A percentile compares a stretch with the other conserved stretches of the same genome.
These are phyloP conservation scores for Platysternon megacephalum DNA, from an alignment of 2,113 vertebrate genomes.

Conservation along the genomic window DNA sequence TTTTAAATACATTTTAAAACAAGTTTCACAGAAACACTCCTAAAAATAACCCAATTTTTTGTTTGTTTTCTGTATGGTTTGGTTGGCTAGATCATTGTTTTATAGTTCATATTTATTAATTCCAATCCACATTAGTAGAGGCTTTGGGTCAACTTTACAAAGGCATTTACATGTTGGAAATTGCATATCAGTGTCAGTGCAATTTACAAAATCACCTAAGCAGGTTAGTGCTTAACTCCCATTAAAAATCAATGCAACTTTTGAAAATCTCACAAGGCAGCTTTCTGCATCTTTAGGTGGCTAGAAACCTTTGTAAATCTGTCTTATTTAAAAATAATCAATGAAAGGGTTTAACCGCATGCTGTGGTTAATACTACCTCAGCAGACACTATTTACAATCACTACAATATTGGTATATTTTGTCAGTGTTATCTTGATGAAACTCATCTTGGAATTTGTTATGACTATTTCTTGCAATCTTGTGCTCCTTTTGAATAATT, in stretches of 20 bases:
- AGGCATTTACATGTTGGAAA: background rate
- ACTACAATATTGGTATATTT: background rate
- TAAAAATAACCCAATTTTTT: background rate
- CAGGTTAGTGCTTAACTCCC: background rate
- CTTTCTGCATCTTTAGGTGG: background rate
- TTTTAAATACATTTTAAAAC: background rate
- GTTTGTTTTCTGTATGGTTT: background rate
- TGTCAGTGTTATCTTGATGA: background rate
- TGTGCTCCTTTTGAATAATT: background rate
- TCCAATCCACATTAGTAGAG: background rate
- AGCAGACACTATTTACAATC: background rate
- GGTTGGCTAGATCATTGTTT: background rate
- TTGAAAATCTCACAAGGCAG: background rate
- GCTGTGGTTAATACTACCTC: background rate
- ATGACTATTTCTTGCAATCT: background rate
- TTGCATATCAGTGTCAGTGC: background rate
- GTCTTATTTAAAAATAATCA: background rate
- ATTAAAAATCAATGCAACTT: background rate
- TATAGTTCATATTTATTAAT: background rate
- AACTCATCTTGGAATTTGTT: background rate
- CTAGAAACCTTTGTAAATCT: background rate
- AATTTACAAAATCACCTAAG: background rate
- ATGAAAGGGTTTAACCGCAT: background rate
- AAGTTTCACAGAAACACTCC: background rate
- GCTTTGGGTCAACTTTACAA: background rate